Percentiles rank a stretch among this genome's conserved stretches.
Evolutionary conservation across 2,797 vertebrate genomes (phyloP).

Genomic region (Tadarida brasiliensis): DNA sequence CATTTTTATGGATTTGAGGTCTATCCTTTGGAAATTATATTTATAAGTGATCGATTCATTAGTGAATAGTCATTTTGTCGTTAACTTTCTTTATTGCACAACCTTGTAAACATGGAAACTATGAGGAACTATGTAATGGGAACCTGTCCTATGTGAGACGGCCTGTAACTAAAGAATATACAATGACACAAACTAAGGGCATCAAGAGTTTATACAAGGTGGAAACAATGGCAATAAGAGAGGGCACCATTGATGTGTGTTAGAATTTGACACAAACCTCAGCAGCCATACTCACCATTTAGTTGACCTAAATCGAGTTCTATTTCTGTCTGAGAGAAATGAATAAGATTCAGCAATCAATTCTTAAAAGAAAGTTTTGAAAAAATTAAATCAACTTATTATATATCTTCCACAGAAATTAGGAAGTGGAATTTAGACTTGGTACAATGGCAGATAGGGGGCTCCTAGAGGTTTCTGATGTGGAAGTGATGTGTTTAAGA

Average conservation of each 20-base stretch:
- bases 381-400: background rate
- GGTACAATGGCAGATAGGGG: background rate
- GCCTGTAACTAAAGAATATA: background rate
- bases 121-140: background rate
- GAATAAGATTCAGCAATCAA: background rate
- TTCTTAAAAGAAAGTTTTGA: background rate
- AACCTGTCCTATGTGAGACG: background rate
- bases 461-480: background rate
- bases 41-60: background rate
- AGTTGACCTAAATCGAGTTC: background rate
- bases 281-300: background rate
- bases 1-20: background rate
- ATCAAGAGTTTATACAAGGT: background rate
- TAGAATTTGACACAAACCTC: background rate
- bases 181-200: background rate
- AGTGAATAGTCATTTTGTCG: background rate
- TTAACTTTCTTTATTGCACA: background rate
- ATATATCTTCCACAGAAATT: background rate
- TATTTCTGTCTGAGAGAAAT: background rate
- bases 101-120: background rate
- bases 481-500: background rate
- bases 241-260: background rate
- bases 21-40: background rate
- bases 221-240: background rate
- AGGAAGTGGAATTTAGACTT: background rate